These are phyloP conservation scores for Hystrix cristata DNA, from an alignment of 2,113 vertebrate species.

Conservation along the genomic window DNA sequence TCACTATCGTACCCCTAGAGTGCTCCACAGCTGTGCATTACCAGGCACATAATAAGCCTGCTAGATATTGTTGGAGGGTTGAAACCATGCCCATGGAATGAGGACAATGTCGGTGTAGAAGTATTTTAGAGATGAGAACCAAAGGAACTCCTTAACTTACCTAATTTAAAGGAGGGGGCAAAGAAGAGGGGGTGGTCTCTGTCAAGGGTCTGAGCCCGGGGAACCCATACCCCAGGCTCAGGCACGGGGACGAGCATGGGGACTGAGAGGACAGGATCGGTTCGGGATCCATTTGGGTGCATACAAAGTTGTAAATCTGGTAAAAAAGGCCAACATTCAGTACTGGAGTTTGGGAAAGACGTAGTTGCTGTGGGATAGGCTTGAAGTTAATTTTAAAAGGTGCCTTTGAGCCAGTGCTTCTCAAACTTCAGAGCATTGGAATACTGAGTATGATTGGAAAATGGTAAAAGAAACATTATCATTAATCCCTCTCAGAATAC, in stretches of 20 bases:
- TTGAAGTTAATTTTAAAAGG: not conserved
- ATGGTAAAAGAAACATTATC: not conserved
- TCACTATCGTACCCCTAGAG: not conserved
- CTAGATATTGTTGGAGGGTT: not conserved
- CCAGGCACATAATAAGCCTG: too few relatives aligned
- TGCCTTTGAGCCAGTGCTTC: not conserved
- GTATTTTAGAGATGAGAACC: not conserved
- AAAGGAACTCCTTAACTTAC: not conserved
- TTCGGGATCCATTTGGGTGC: not conserved
- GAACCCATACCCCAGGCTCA: too few relatives aligned
- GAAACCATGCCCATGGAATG: not conserved
- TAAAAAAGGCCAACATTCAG: not conserved
- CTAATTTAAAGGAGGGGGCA: not conserved
- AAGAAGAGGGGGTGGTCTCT: not conserved
- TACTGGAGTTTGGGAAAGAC: not conserved
- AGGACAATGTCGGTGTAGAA: not conserved
- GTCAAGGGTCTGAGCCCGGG: not conserved
- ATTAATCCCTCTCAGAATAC: not conserved
- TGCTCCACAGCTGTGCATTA: not conserved
- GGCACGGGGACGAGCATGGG: not conserved
- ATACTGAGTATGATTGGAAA: not conserved
- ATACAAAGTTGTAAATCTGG: not conserved
- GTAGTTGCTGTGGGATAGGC: not conserved
- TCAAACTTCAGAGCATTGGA: not conserved
- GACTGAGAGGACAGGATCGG: not conserved